Evolutionary conservation across 2,888 invertebrate species (phyloP), one percentile per base, ranked within the genome.

Genomic region (Lycaena phlaeas): DNA sequence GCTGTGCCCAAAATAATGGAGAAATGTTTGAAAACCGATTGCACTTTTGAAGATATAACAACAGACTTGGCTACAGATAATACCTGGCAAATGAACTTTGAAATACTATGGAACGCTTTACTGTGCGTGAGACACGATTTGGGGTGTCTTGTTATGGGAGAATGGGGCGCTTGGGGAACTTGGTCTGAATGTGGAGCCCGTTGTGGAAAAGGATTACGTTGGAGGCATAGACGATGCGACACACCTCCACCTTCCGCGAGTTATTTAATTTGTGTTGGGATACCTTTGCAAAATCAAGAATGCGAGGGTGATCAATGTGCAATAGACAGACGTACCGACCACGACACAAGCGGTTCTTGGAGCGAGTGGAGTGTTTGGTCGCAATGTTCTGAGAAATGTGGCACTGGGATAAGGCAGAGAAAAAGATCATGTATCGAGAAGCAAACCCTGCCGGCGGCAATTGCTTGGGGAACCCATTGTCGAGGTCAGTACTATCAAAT

Each of bases 111-210:
- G 86, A 86, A 85, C 53, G 63, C 85, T 0, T 58, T 87, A 17
- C 78, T 72, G 43, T 87, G 86, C 46, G 77, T 87, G 4, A 86
- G 85, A 49, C 74, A 76, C 48, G 77, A 82, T 52, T 54, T 82
- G 30, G 86, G 86, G 1, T 87, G 86, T 52, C 76, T 78, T 38
- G 68, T 85, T 31, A 42, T 56, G 1, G 82, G 82, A 3, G 76
- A 71, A 51, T 82, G 82, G 82, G 70, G 82, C 1, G 42, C 61
- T 6, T 82, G 82, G 82, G 68, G 74, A 10, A 48, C 60, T 4
- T 78, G 77, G 75, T 75, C 81, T 0, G 53, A 67, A 0, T 84
- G 85, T 46, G 78, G 78, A 0, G 77, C 81, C 1, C 65, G 72
- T 1, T 82, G 82, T 44, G 82, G 82, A 1, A 57, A 50, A 31